Evolutionary conservation across 2,888 invertebrate species (phyloP).

Genomic region (Gonocerus acuteangulatus): DNA sequence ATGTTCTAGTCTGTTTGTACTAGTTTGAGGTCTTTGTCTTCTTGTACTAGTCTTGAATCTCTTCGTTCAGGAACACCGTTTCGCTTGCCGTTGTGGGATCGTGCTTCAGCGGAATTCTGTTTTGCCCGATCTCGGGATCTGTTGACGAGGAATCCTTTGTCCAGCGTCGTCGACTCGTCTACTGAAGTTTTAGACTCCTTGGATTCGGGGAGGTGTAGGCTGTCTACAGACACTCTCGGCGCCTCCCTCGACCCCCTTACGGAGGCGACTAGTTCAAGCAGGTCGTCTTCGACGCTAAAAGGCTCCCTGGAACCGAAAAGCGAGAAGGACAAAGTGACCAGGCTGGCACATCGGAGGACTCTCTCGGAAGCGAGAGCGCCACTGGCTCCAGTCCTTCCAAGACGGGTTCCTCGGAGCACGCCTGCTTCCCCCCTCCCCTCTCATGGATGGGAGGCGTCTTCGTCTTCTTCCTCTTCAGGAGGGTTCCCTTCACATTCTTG

Average conservation of each 20-base stretch:
- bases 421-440: slow-evolving; percentile 14
- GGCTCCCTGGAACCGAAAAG: neutral
- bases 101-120: slow-evolving; percentile 64
- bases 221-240: slow-evolving; percentile 12
- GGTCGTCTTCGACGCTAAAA: slow-evolving; percentile 19
- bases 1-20: slow-evolving; percentile 44
- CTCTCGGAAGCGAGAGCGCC: slow-evolving; percentile 10
- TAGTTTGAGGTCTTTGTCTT: slow-evolving; percentile 46
- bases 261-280: slow-evolving; percentile 4
- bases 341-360: slow-evolving; percentile 6
- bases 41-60: slow-evolving; percentile 46
- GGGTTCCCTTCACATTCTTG: slow-evolving; percentile 8
- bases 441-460: slow-evolving; percentile 8
- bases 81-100: slow-evolving; percentile 61
- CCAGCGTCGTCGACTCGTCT: slow-evolving; percentile 35
- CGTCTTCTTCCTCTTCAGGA: slow-evolving; percentile 15
- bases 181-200: slow-evolving; percentile 32
- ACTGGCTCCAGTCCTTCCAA: slow-evolving; percentile 8
- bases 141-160: slow-evolving; percentile 44
- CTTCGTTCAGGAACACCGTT: slow-evolving; percentile 46
- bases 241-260: slow-evolving; percentile 23
- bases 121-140: slow-evolving; percentile 64
- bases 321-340: neutral
- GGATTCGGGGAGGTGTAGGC: slow-evolving; percentile 20
- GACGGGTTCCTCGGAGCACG: slow-evolving; percentile 9